Base-by-base conservation (phyloP, 2,797 vertebrate genomes). In the Tachyglossus aculeatus region DNA sequence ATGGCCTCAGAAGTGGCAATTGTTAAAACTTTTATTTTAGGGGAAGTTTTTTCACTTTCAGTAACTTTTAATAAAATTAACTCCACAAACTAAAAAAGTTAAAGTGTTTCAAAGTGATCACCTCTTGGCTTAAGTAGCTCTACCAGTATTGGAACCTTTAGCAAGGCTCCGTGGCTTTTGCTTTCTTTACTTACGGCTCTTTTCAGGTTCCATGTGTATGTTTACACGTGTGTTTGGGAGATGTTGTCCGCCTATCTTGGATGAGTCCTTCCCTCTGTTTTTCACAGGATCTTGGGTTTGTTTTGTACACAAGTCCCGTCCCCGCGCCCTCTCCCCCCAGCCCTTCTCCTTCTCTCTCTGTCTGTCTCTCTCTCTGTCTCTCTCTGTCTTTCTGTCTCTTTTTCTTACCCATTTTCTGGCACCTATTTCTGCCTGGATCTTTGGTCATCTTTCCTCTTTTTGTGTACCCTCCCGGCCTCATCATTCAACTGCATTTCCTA, bases 11-110 rank as follows among this genome's bases (percentile, higher is more conserved):
- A 41, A 54, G 21, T 40, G 25, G 73, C 27, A 15, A 24, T 45
- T 38, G 9, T 39, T 61, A n/a, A 43, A 38, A 14, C 24, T 31
- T 64, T 64, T 19, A 39, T 50, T 74, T 73, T 39, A 80, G 52
- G 65, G 43, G 32, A 62, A 25, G n/a, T 38, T 32, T 58, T 44
- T 8, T 24, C 29, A 55, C 68, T 65, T 76, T 2, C 43, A 71
- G 43, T 37, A 45, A 39, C 37, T 54, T 61, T 62, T 37, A 79
- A 58, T 57, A 62, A 6, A 6, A 54, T 24, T 75, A 71, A 34
- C 37, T 81, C 29, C 62, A 19, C 10, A 58, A 24, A 37, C 9
- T 27, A 57, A 2, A 65, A 65, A 60, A 34, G 4, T 19, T 47
- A 71, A 33, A 62, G 3, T 57, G 21, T 43, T 48, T 59, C 1